Percentiles rank a stretch among this genome's conserved stretches.
These are phyloP conservation scores for Samia ricini DNA, from an alignment of 1,140 invertebrate species.

Conservation along the genomic window DNA sequence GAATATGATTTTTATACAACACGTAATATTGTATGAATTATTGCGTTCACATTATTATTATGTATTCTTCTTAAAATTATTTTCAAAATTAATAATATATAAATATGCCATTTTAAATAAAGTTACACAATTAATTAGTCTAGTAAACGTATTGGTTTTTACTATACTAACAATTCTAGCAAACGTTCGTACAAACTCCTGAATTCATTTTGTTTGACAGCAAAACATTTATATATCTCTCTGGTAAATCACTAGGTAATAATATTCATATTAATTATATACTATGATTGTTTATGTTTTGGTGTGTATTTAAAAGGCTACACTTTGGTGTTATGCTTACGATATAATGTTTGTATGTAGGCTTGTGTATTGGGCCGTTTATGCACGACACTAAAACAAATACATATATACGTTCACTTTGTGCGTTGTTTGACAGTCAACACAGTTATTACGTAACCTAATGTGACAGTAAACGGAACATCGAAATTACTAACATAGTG, in stretches of 20 bases:
- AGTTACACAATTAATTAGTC: not conserved
- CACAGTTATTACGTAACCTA: conserved; percentile 4
- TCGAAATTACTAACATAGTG: not conserved
- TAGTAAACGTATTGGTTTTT: not conserved
- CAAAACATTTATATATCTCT: not conserved
- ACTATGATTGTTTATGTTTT: not conserved
- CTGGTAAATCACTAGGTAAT: not conserved
- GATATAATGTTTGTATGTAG: conserved; percentile 30
- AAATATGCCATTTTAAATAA: not conserved
- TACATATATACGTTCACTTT: conserved; percentile 36
- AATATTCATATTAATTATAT: not conserved
- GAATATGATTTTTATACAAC: not conserved
- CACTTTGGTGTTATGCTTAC: conserved; percentile 67
- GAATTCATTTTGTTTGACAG: not conserved
- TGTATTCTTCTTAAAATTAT: not conserved
- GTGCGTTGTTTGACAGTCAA: conserved; percentile 58
- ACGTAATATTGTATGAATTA: not conserved
- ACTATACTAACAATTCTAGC: not conserved
- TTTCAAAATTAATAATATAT: not conserved
- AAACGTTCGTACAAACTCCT: not conserved
- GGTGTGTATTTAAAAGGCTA: conserved; percentile 46
- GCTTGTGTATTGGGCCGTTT: conserved; percentile 29
- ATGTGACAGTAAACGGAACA: not conserved
- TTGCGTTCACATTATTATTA: not conserved
- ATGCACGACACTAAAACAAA: conserved; percentile 54